Evolutionary conservation across 2,797 vertebrate species (phyloP).

Genomic region (Anguilla anguilla): DNA sequence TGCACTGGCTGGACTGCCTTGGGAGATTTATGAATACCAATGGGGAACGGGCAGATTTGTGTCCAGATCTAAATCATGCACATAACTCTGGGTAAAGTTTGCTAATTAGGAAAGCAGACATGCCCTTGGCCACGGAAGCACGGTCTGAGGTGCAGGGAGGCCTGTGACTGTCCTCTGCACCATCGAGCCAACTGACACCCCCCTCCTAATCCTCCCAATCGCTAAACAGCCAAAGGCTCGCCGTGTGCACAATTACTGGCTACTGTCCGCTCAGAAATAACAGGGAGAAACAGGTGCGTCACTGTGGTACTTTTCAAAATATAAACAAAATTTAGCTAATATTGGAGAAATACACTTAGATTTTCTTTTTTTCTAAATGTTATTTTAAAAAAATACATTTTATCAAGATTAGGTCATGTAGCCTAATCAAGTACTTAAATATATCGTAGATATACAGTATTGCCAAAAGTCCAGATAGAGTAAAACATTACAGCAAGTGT

Average conservation of each 20-base stretch:
- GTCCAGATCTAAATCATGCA: slow-evolving; percentile 64
- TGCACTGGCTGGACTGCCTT: slow-evolving; percentile 49
- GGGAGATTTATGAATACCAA: slow-evolving; percentile 65
- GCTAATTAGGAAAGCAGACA: slow-evolving; percentile 65
- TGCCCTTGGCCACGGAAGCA: slow-evolving; percentile 39
- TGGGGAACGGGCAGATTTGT: slow-evolving; percentile 49
- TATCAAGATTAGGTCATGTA: not conserved
- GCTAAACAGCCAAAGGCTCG: not conserved
- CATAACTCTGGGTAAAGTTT: slow-evolving; percentile 50
- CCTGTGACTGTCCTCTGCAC: not conserved
- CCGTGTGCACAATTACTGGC: not conserved
- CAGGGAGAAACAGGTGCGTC: not conserved
- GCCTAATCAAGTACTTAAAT: not conserved
- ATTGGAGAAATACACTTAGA: not conserved
- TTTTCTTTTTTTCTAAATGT: not conserved
- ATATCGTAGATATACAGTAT: not conserved
- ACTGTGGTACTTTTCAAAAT: not conserved
- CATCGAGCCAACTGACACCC: not conserved
- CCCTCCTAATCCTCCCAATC: not conserved
- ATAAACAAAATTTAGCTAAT: not conserved
- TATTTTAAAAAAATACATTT: not conserved
- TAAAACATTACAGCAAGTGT: too few relatives aligned
- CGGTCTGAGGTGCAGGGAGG: slow-evolving; percentile 2
- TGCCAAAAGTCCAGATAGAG: not conserved
- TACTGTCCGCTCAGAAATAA: not conserved